phyloP scores from a whole-genome alignment of 2,113 vertebrate species.

The Odobenus rosmarus region DNA sequence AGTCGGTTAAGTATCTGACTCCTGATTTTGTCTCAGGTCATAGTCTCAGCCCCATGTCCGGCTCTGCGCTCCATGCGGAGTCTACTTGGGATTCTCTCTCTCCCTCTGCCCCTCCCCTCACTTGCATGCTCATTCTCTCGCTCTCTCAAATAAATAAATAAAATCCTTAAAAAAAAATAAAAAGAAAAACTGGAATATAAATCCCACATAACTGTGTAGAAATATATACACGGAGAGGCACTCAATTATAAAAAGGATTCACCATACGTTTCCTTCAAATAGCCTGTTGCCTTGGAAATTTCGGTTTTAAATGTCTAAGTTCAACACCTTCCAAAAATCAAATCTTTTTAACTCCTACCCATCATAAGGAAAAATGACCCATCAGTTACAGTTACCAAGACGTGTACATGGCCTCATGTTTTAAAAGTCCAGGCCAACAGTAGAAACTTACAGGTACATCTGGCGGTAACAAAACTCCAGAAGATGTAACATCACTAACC shows the following conservation, averaged over 20 bases:
- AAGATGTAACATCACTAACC: background rate
- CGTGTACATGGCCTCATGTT: background rate
- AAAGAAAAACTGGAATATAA: background rate
- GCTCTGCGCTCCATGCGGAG: background rate
- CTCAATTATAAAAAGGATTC: slow-evolving; percentile 33
- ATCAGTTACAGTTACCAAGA: background rate
- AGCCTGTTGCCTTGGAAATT: slow-evolving; percentile 48
- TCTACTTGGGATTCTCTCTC: background rate
- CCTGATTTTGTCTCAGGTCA: background rate
- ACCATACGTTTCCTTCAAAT: slow-evolving; percentile 39
- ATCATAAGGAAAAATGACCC: background rate
- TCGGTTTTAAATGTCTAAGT: slow-evolving; percentile 22
- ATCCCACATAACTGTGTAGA: background rate
- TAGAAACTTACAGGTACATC: background rate
- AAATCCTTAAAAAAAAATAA: background rate
- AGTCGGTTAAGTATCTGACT: background rate
- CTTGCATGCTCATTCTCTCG: background rate
- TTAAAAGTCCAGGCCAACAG: background rate
- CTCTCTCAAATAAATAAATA: background rate
- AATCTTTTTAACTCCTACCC: background rate
- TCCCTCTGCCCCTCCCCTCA: background rate
- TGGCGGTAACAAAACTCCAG: background rate
- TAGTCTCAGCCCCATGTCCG: background rate
- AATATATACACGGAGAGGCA: background rate
- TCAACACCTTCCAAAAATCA: background rate